Evolutionary conservation across 2,113 vertebrate genomes (phyloP).

Genomic region (Choloepus hoffmanni): DNA sequence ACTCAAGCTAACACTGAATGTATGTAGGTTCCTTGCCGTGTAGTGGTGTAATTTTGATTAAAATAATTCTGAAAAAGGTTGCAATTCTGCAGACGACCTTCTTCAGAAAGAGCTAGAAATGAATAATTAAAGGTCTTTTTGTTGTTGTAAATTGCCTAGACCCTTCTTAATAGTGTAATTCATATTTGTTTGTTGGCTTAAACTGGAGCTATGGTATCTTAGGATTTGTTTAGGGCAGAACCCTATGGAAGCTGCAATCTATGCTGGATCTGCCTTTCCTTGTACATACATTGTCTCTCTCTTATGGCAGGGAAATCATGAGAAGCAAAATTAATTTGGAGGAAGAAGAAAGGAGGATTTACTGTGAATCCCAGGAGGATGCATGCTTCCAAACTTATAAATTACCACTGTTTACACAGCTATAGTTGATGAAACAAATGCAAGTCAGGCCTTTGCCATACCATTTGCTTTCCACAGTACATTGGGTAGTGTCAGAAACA

Average conservation of each 20-base stretch:
- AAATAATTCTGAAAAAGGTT: background rate
- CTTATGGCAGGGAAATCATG: constrained; percentile 48
- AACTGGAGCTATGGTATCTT: background rate
- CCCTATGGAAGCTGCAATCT: background rate
- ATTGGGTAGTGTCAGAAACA: constrained; percentile 62
- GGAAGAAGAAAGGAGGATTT: constrained; percentile 62
- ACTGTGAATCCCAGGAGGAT: constrained; percentile 48
- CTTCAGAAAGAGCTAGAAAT: background rate
- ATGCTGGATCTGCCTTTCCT: constrained; percentile 36
- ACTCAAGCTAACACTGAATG: background rate
- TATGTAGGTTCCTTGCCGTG: background rate
- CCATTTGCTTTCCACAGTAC: constrained; percentile 43
- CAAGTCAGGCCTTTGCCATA: constrained; percentile 50
- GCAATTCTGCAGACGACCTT: background rate
- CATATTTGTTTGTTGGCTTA: background rate
- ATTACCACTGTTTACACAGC: constrained; percentile 55
- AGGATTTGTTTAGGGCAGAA: background rate
- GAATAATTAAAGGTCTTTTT: background rate
- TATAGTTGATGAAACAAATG: constrained; percentile 59
- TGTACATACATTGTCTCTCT: constrained; percentile 58
- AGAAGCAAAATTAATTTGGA: constrained; percentile 79
- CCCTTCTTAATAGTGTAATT: background rate
- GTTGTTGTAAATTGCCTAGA: background rate
- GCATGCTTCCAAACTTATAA: constrained; percentile 77
- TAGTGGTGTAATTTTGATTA: background rate